phyloP scores from a whole-genome alignment of 1,140 invertebrate species.

The Bombus ignitus region DNA sequence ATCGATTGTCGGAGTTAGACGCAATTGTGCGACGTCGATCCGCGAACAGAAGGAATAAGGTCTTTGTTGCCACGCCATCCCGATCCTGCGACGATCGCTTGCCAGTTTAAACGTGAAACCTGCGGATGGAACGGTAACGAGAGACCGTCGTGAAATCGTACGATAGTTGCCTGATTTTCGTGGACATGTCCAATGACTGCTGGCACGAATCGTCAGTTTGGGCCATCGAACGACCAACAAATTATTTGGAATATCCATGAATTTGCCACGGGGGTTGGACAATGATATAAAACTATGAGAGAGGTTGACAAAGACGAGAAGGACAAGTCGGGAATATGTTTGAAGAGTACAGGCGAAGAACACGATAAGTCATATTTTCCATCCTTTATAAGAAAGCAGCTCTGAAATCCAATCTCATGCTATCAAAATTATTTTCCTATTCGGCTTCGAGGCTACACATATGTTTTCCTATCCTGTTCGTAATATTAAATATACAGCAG shows the following conservation, averaged over 20 bases:
- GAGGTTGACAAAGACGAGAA: background rate
- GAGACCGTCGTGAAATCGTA: background rate
- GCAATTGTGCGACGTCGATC: slow-evolving; percentile 71
- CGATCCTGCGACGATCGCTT: slow-evolving; percentile 38
- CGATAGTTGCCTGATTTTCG: background rate
- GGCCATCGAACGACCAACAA: background rate
- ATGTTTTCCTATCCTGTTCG: too few relatives aligned
- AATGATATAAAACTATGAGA: background rate
- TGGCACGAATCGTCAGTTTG: background rate
- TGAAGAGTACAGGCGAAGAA: background rate
- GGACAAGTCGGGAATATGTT: background rate
- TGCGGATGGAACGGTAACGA: background rate
- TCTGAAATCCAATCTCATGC: background rate
- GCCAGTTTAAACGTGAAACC: slow-evolving; percentile 26
- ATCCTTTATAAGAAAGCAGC: background rate
- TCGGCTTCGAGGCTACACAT: too few relatives aligned
- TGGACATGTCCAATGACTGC: background rate
- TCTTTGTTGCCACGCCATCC: slow-evolving; percentile 22
- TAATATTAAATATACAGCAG: too few relatives aligned
- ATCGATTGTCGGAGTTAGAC: slow-evolving; percentile 79
- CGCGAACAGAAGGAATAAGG: slow-evolving; percentile 34
- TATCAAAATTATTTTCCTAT: background rate
- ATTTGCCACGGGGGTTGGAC: background rate
- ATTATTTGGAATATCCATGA: background rate
- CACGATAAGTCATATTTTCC: background rate